A percentile compares a stretch with the other conserved stretches of the same genome.
Evolutionary conservation across 2,797 vertebrate genomes (phyloP).

Genomic region (Toxotes lorentzi): DNA sequence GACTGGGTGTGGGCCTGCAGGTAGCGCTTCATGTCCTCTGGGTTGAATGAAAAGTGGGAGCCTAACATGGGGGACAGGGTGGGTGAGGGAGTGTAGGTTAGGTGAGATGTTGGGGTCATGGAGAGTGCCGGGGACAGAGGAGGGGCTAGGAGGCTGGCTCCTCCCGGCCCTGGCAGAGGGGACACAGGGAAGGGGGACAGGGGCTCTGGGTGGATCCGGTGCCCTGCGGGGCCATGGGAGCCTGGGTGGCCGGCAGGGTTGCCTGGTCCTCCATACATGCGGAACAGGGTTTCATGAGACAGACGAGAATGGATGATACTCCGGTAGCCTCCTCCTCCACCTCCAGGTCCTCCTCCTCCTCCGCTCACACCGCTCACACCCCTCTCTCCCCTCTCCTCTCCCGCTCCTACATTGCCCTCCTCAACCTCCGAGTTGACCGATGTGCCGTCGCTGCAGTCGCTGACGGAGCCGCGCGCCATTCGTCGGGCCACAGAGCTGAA

Average conservation of each 20-base stretch:
- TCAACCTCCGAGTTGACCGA: conserved; percentile 92
- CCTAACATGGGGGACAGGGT: conserved; percentile 92
- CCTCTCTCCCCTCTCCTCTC: conserved; percentile 76
- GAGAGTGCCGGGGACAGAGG: conserved; percentile 91
- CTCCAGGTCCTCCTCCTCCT: conserved; percentile 75
- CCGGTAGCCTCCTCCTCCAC: conserved; percentile 76
- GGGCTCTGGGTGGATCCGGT: conserved; percentile 89
- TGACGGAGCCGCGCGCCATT: conserved; percentile 90
- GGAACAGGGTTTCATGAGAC: conserved; percentile 89
- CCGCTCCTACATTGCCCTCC: conserved; percentile 84
- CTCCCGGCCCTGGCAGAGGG: conserved; percentile 87
- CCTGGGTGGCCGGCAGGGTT: conserved; percentile 76
- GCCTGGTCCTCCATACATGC: conserved; percentile 86
- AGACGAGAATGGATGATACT: conserved; percentile 86
- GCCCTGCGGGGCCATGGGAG: conserved; percentile 82
- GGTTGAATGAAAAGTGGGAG: conserved; percentile 95
- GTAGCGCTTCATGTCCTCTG: conserved; percentile 96
- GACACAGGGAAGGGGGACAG: conserved; percentile 94
- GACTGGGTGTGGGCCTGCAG: conserved; percentile 95
- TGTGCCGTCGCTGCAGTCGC: conserved; percentile 93
- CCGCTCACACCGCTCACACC: conserved; percentile 61
- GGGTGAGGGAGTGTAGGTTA: conserved; percentile 93
- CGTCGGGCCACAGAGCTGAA: conserved; percentile 89
- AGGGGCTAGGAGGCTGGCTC: conserved; percentile 84
- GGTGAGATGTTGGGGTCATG: conserved; percentile 90